Evolutionary conservation across 2,888 invertebrate genomes (phyloP), one percentile per base, ranked within the genome.

Genomic region (Chorisops tibialis): DNA sequence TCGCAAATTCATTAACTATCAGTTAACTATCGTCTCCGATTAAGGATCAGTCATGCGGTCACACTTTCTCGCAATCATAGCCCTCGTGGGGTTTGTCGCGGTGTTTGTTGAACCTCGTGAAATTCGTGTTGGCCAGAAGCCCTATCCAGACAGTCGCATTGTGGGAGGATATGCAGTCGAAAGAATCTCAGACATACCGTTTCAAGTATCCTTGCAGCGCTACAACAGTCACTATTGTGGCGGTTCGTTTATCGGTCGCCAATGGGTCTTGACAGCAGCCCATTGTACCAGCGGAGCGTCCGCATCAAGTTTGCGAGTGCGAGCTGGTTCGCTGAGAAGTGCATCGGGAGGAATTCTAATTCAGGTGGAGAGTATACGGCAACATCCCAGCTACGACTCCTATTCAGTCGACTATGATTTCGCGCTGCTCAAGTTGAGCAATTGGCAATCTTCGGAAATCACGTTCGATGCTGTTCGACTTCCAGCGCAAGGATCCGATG

Each of bases 171-270:
- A 69, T 16, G 64, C 68, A 16, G 75, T 74, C 11, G 68, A 14
- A 11, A 43, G 71, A 6, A 81, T 81, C 59, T 69, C 72, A 21
- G 68, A 69, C 1, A 74, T 74, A 66, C 81, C 81, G 7, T 79
- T 78, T 63, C 81, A 81, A 73, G 76, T 80, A 1, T 79, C 81
- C 1, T 65, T 81, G 35, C 74, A 75, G 63, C 71, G 71, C 11
- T 65, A 67, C 4, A 73, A 72, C 9, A 63, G 66, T 49, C 80
- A 81, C 63, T 73, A 73, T 58, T 81, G 81, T 59, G 81, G 81
- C 14, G 81, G 79, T 4, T 75, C 78, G 1, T 73, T 81, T 52
- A 73, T 81, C 37, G 72, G 71, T 4, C 66, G 66, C 37, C 71
- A 68, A 4, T 72, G 71, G 56, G 75, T 79, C 2, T 64, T 81